Conservation (phyloP, 2,113 vertebrate genomes). For the Phoenicopterus ruber region DNA sequence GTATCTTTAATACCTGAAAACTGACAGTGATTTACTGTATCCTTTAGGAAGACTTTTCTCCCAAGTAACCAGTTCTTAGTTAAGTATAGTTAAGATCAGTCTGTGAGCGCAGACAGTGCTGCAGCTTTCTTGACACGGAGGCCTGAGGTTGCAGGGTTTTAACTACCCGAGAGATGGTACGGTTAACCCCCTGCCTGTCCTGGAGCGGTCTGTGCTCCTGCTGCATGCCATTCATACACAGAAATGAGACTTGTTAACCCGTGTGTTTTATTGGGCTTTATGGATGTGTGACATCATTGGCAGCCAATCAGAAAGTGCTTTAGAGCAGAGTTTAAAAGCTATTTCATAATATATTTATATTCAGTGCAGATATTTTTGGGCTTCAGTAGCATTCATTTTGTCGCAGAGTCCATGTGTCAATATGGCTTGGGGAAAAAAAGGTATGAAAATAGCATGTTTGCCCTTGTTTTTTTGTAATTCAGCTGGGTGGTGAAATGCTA, state of each 20-base stretch:
- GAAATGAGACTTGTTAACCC: neutral
- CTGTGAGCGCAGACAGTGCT: neutral
- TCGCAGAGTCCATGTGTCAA: conserved; percentile 8
- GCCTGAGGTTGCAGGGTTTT: neutral
- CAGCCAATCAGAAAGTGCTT: neutral
- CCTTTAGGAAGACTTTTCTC: neutral
- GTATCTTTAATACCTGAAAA: neutral
- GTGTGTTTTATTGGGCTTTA: neutral
- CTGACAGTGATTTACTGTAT: neutral
- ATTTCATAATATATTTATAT: conserved; percentile 48
- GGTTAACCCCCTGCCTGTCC: neutral
- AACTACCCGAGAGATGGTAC: neutral
- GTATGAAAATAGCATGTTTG: neutral
- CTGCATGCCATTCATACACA: rapidly evolving
- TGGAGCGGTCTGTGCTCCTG: neutral
- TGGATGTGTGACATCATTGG: neutral
- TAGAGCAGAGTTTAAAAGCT: neutral
- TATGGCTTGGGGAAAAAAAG: neutral
- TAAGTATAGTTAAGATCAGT: neutral
- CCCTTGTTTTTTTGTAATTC: neutral
- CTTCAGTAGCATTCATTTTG: conserved; percentile 4
- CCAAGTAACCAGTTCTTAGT: neutral
- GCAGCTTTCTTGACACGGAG: neutral
- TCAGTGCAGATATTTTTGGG: conserved; percentile 38
- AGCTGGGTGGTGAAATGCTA: neutral